Evolutionary conservation across 2,113 vertebrate species (phyloP).

Genomic region (Indicator indicator): DNA sequence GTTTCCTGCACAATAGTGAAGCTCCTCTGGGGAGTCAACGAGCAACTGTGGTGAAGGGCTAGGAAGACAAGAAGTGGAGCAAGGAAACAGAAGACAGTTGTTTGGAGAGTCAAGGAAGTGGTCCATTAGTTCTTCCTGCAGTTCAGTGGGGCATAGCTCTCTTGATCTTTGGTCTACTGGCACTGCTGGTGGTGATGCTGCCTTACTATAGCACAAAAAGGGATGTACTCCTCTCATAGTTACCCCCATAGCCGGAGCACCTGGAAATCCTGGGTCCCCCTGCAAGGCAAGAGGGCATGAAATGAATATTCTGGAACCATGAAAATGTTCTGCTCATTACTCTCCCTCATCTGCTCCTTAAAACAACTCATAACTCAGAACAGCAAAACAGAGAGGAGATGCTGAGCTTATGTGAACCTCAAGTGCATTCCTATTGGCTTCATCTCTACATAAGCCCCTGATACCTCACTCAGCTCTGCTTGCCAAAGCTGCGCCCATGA

Average conservation of each 20-base stretch:
- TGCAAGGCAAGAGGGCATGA: constrained; percentile 21
- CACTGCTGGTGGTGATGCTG: not conserved
- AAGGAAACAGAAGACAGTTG: not conserved
- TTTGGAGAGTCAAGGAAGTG: not conserved
- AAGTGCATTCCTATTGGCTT: not conserved
- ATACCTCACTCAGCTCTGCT: not conserved
- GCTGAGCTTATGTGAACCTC: not conserved
- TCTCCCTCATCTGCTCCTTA: not conserved
- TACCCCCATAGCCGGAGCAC: constrained; percentile 87
- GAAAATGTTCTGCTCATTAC: not conserved
- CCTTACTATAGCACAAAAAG: not conserved
- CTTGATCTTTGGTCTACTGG: not conserved
- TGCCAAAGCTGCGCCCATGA: not conserved
- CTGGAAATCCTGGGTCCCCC: constrained; percentile 82
- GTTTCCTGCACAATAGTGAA: not conserved
- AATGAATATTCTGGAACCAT: not conserved
- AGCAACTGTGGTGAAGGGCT: not conserved
- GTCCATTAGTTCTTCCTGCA: not conserved
- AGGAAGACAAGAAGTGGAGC: not conserved
- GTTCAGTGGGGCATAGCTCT: not conserved
- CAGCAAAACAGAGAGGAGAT: not conserved
- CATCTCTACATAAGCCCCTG: not conserved
- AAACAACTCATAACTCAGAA: not conserved
- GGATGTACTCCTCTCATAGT: not conserved
- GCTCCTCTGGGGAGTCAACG: not conserved